Evolutionary conservation across 2,113 vertebrate species (phyloP).

Genomic region (Petromus typicus): DNA sequence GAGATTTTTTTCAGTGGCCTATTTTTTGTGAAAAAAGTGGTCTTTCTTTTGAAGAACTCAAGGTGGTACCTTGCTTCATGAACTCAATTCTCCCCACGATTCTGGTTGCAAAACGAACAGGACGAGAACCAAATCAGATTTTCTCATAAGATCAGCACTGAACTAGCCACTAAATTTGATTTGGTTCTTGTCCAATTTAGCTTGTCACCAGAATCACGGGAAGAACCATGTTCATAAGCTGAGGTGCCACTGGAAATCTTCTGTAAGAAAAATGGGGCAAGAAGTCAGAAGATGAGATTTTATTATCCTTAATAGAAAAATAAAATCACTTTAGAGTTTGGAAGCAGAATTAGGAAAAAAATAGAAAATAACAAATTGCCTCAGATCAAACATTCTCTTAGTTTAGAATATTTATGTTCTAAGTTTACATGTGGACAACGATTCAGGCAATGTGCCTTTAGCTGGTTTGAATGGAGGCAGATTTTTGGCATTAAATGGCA

Average conservation of each 20-base stretch:
- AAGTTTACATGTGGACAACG: slow-evolving; percentile 31
- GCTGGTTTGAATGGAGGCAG: background rate
- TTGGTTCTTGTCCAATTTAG: background rate
- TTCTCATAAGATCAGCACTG: background rate
- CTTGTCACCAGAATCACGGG: background rate
- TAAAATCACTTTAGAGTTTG: slow-evolving; percentile 54
- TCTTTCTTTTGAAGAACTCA: slow-evolving; percentile 32
- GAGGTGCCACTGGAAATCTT: background rate
- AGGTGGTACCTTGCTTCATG: background rate
- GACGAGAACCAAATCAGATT: too few relatives aligned
- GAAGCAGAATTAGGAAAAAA: slow-evolving; percentile 47
- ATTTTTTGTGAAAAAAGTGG: slow-evolving; percentile 30
- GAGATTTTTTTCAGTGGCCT: slow-evolving; percentile 18
- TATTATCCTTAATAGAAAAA: slow-evolving; percentile 56
- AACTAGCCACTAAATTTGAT: background rate
- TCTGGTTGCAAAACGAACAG: background rate
- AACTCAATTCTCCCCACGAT: background rate
- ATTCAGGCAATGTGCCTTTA: background rate
- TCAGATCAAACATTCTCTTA: slow-evolving; percentile 54
- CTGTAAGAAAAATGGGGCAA: background rate
- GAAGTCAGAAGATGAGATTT: slow-evolving; percentile 36
- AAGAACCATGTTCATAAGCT: background rate
- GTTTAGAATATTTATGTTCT: slow-evolving; percentile 62
- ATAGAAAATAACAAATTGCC: slow-evolving; percentile 47
- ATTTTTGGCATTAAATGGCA: background rate